Percentiles rank a stretch among this genome's conserved stretches.
These are phyloP conservation scores for Rhodophaea formosa DNA, from an alignment of 2,888 invertebrate species.

Conservation along the genomic window DNA sequence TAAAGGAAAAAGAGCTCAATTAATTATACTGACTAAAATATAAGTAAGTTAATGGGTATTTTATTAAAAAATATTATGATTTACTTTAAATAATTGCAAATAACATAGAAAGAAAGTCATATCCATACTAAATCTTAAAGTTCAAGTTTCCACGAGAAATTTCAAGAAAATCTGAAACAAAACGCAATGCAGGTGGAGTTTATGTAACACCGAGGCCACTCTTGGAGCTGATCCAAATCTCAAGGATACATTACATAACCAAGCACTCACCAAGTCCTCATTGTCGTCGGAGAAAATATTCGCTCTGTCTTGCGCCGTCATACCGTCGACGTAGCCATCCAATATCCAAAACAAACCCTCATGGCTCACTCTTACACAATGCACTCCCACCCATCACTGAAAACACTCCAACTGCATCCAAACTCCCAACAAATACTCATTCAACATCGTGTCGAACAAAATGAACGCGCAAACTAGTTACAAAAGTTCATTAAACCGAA, in stretches of 20 bases:
- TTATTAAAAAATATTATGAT: too few relatives aligned
- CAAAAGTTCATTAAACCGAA: conserved; percentile 19
- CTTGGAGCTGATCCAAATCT: conserved; percentile 54
- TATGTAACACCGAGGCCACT: conserved; percentile 43
- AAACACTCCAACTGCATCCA: conserved; percentile 74
- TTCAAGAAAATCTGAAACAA: conserved; percentile 21
- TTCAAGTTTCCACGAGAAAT: background rate
- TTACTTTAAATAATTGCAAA: too few relatives aligned
- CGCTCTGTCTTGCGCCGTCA: conserved; percentile 70
- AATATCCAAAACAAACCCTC: conserved; percentile 52
- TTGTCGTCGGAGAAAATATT: conserved; percentile 73
- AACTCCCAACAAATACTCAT: conserved; percentile 32
- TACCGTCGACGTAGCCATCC: conserved; percentile 53
- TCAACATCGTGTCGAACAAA: conserved; percentile 3
- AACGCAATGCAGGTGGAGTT: conserved; percentile 43
- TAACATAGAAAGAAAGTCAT: too few relatives aligned
- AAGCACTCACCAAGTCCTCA: conserved; percentile 68
- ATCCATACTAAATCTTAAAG: too few relatives aligned
- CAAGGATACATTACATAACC: conserved; percentile 51
- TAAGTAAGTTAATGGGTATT: too few relatives aligned
- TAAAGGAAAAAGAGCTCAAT: too few relatives aligned
- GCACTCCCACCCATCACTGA: conserved; percentile 51
- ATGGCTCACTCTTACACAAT: conserved; percentile 64
- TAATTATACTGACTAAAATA: too few relatives aligned
- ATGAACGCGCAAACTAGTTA: conserved; percentile 25